phyloP scores from a whole-genome alignment of 1,140 invertebrate genomes.

The Zaprionus davidi region DNA sequence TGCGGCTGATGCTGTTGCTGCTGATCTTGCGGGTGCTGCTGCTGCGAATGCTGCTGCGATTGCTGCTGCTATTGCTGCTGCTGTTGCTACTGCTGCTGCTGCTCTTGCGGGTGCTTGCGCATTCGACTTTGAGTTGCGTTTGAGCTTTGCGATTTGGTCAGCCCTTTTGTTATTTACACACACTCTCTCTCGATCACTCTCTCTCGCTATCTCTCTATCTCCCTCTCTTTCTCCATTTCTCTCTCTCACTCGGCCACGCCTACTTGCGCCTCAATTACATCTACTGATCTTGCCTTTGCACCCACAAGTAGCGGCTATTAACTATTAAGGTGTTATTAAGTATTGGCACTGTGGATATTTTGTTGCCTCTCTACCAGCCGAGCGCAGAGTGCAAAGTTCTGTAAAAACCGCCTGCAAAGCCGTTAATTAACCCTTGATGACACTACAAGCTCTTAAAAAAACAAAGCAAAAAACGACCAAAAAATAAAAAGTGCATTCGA shows the following conservation, averaged over 20 bases:
- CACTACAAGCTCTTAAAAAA: slow-evolving; percentile 12
- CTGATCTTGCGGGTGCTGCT: background rate
- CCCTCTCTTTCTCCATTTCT: background rate
- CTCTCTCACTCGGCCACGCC: background rate
- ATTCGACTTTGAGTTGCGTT: slow-evolving; percentile 37
- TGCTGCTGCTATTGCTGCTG: background rate
- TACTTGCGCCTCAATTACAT: background rate
- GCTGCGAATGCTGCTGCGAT: too few relatives aligned
- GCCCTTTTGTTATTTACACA: slow-evolving; percentile 41
- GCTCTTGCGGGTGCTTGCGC: slow-evolving; percentile 1
- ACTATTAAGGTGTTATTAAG: slow-evolving; percentile 45
- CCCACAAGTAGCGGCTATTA: slow-evolving; percentile 56
- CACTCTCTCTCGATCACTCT: background rate
- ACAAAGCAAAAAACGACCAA: background rate
- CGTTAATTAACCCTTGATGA: slow-evolving; percentile 52
- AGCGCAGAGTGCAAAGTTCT: slow-evolving; percentile 62
- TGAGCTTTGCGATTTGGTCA: slow-evolving; percentile 22
- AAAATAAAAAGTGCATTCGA: slow-evolving; percentile 23
- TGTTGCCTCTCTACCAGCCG: background rate
- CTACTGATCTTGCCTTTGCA: slow-evolving; percentile 54
- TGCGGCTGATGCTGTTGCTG: too few relatives aligned
- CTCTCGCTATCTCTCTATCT: background rate
- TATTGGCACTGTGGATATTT: slow-evolving; percentile 11
- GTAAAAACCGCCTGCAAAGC: slow-evolving; percentile 30
- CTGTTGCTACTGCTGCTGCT: background rate